Evolutionary conservation across 2,888 invertebrate species (phyloP).

Genomic region (Drosophila subquinaria): DNA sequence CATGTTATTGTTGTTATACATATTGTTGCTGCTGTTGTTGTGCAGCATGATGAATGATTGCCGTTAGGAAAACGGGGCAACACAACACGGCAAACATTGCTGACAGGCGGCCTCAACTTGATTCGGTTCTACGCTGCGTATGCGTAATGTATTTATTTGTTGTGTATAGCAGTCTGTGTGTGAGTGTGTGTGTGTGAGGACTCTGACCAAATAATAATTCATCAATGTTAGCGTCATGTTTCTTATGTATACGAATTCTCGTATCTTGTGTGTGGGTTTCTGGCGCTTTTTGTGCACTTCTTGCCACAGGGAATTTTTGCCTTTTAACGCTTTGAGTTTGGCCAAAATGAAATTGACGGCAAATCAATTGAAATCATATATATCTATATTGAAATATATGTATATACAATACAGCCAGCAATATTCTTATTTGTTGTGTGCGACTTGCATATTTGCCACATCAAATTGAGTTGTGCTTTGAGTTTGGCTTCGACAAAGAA

Average conservation of each 20-base stretch:
- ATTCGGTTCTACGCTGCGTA: constrained; percentile 59
- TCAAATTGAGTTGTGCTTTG: constrained; percentile 52
- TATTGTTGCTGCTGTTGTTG: constrained; percentile 28
- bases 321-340: constrained; percentile 43
- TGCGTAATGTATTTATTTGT: constrained; percentile 57
- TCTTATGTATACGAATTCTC: constrained; percentile 16
- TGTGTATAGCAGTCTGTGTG: constrained; percentile 3
- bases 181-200: constrained; percentile 9
- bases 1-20: constrained; percentile 52
- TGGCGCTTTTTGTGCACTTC: constrained; percentile 15
- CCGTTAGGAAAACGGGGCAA: constrained; percentile 46
- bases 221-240: constrained; percentile 71
- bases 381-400: constrained; percentile 23
- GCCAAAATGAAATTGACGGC: constrained; percentile 73
- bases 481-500: constrained; percentile 56
- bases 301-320: constrained; percentile 47
- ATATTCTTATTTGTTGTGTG: constrained; percentile 31
- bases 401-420: constrained; percentile 4
- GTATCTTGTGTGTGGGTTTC: constrained; percentile 21
- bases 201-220: constrained; percentile 64
- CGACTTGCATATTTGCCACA: constrained; percentile 51
- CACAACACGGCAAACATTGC: constrained; percentile 49
- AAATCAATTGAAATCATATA: constrained; percentile 76
- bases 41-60: constrained; percentile 76
- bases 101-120: constrained; percentile 63